Evolutionary conservation across 2,797 vertebrate species (phyloP).

Genomic region (Falco naumanni): DNA sequence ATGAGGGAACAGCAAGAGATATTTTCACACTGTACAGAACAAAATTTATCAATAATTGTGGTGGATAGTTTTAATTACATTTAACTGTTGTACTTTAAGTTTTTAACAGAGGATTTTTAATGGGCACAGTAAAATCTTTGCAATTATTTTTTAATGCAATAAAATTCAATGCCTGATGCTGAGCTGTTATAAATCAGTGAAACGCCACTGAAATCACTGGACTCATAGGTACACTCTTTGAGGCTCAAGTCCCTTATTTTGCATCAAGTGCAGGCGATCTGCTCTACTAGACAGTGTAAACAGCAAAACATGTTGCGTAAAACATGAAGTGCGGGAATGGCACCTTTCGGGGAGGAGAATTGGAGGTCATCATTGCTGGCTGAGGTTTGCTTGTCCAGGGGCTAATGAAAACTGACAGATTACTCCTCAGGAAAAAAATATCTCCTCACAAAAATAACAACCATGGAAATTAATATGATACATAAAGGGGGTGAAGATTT

Average conservation of each 20-base stretch:
- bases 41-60: slow-evolving; percentile 2
- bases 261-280: neutral
- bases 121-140: neutral
- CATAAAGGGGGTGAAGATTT: slow-evolving; percentile 30
- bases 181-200: neutral
- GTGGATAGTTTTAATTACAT: slow-evolving; percentile 10
- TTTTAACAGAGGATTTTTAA: slow-evolving; percentile 32
- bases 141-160: neutral
- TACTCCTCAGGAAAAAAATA: neutral
- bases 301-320: neutral
- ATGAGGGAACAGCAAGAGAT: neutral
- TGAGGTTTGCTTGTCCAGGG: slow-evolving; percentile 4
- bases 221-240: neutral
- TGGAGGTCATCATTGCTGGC: neutral
- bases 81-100: slow-evolving; percentile 11
- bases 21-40: slow-evolving; percentile 10
- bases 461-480: slow-evolving; percentile 42
- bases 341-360: neutral
- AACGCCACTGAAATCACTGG: neutral
- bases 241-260: neutral
- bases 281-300: neutral
- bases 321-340: neutral
- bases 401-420: slow-evolving; percentile 54
- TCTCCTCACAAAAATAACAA: slow-evolving; percentile 22
- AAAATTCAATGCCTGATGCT: neutral